These are phyloP conservation scores for Drosophila hydei DNA, from an alignment of 1,140 invertebrate genomes.

Conservation along the genomic window DNA sequence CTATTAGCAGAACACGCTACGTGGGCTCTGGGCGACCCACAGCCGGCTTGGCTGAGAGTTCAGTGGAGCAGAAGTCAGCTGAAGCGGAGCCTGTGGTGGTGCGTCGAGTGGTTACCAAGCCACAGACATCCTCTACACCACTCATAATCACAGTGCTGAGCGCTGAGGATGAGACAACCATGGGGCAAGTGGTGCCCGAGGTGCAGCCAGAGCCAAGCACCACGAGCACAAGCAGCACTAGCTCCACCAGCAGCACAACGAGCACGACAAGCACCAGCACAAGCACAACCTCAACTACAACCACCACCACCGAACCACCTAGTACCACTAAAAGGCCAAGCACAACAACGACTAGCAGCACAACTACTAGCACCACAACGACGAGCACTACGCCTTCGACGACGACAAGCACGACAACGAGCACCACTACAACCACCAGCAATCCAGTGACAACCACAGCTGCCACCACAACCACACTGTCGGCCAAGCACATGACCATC, in stretches of 20 bases:
- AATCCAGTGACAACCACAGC: slow-evolving; percentile 12
- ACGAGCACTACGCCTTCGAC: slow-evolving; percentile 32
- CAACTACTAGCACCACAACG: slow-evolving; percentile 48
- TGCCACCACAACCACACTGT: slow-evolving; percentile 17
- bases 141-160: slow-evolving; percentile 83
- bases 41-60: slow-evolving; percentile 38
- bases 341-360: slow-evolving; percentile 31
- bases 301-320: slow-evolving; percentile 32
- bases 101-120: slow-evolving; percentile 45
- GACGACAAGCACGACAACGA: slow-evolving; percentile 15
- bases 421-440: slow-evolving; percentile 16
- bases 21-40: slow-evolving; percentile 67
- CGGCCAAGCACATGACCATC: slow-evolving; percentile 44
- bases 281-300: slow-evolving; percentile 21
- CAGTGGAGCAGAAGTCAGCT: slow-evolving; percentile 29
- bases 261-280: slow-evolving; percentile 35
- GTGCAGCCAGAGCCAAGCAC: slow-evolving; percentile 23
- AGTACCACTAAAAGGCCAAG: slow-evolving; percentile 21
- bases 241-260: slow-evolving; percentile 31
- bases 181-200: slow-evolving; percentile 54
- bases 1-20: slow-evolving; percentile 55
- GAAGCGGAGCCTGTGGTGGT: slow-evolving; percentile 34
- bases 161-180: slow-evolving; percentile 77
- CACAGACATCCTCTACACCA: slow-evolving; percentile 75
- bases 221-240: slow-evolving; percentile 41